Percentiles rank a stretch among this genome's conserved stretches.
phyloP scores from a whole-genome alignment of 1,140 invertebrate species.

The Drosophila setifemur region DNA sequence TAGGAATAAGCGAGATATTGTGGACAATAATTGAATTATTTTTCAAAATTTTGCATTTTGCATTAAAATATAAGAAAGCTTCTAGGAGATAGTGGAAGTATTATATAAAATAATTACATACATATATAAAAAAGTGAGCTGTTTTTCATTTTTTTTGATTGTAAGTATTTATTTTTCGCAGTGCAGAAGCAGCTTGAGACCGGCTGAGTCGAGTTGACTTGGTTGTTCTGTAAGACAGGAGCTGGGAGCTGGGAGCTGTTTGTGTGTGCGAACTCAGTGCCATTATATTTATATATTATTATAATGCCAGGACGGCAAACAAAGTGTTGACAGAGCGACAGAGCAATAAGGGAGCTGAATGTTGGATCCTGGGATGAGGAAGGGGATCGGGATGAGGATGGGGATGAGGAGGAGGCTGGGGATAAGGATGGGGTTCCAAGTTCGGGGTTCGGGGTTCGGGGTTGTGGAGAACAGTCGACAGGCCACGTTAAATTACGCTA shows the following conservation, averaged over 20 bases:
- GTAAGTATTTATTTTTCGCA: not conserved
- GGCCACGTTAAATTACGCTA: not conserved
- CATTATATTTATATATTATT: constrained; percentile 62
- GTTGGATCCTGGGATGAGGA: too few relatives aligned
- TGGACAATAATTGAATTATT: too few relatives aligned
- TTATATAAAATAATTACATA: too few relatives aligned
- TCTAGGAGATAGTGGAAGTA: too few relatives aligned
- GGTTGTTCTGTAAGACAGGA: constrained; percentile 49
- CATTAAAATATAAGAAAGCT: too few relatives aligned
- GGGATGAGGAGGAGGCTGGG: too few relatives aligned
- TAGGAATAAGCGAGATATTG: too few relatives aligned
- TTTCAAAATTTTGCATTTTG: too few relatives aligned
- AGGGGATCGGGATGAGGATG: too few relatives aligned
- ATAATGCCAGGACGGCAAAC: constrained; percentile 31
- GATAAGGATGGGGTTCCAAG: too few relatives aligned
- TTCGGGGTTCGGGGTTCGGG: too few relatives aligned
- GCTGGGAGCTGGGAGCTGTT: constrained; percentile 36
- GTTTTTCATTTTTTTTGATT: not conserved
- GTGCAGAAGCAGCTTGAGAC: not conserved
- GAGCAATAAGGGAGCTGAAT: not conserved
- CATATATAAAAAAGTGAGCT: too few relatives aligned
- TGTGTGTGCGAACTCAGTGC: constrained; percentile 13
- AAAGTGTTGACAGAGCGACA: constrained; percentile 35
- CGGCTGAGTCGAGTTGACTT: constrained; percentile 43
- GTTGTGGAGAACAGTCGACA: not conserved